phyloP scores from a whole-genome alignment of 92 coral and sea anemone species.

The Isaurus tuberculatus region DNA sequence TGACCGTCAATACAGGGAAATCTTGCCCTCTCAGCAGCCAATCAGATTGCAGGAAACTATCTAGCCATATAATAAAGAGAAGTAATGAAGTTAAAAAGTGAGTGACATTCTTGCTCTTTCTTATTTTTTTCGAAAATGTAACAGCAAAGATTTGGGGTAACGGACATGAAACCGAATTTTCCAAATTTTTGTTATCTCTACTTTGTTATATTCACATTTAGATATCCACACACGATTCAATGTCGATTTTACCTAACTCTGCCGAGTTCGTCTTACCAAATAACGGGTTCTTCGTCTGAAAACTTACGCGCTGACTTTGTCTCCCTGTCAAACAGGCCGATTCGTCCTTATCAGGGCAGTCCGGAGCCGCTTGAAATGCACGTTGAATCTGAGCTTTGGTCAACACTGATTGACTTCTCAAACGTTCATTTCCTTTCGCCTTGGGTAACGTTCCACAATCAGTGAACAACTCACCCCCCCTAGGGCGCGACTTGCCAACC shows the following conservation, averaged over 20 bases:
- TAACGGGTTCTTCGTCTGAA: slow-evolving; percentile 17
- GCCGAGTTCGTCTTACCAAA: slow-evolving; percentile 21
- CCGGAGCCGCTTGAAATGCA: slow-evolving; percentile 17
- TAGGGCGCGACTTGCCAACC: slow-evolving; percentile 10
- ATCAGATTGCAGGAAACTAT: no score
- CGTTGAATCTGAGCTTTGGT: slow-evolving; percentile 39
- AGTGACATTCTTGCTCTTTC: no score
- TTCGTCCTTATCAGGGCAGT: slow-evolving; percentile 1
- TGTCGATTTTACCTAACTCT: slow-evolving; percentile 26
- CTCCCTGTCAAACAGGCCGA: neutral
- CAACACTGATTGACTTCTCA: slow-evolving; percentile 42
- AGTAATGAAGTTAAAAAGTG: no score
- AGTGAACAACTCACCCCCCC: neutral
- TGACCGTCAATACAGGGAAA: no score
- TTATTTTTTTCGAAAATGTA: no score
- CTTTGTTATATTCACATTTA: neutral
- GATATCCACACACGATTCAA: slow-evolving; percentile 30
- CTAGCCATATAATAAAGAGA: no score
- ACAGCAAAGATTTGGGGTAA: no score
- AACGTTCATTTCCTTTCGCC: neutral
- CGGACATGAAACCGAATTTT: neutral
- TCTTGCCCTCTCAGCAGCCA: no score
- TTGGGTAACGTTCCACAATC: slow-evolving; percentile 8
- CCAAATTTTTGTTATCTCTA: neutral
- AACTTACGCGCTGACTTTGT: neutral